Conservation (phyloP, 2,888 invertebrate genomes). For the Tachina fera region DNA sequence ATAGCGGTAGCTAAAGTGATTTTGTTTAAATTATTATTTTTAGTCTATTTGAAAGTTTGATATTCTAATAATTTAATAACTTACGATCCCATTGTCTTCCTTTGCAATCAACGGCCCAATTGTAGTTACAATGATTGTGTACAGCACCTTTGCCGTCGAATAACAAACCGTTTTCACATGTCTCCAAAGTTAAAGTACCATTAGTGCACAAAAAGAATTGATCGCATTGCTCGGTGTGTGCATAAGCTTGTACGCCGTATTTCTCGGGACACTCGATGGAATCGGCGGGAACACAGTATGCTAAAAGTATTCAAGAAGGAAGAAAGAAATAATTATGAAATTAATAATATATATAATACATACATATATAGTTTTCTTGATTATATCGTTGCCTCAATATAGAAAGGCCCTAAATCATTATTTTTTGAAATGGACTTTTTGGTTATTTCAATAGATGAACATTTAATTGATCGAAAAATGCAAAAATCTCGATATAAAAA, state of each 20-base stretch:
- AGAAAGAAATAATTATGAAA: neutral
- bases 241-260: slow-evolving; percentile 91
- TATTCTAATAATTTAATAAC: slow-evolving; percentile 84
- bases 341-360: too few relatives aligned
- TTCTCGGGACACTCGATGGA: slow-evolving; percentile 92
- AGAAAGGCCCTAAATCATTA: too few relatives aligned
- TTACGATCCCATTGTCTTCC: slow-evolving; percentile 91
- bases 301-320: slow-evolving; percentile 80
- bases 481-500: too few relatives aligned
- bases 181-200: slow-evolving; percentile 94
- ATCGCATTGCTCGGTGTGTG: slow-evolving; percentile 93
- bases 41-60: neutral
- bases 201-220: slow-evolving; percentile 96
- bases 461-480: too few relatives aligned
- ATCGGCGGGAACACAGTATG: slow-evolving; percentile 85
- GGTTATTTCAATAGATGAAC: too few relatives aligned
- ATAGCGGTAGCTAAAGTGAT: slow-evolving; percentile 88
- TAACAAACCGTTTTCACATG: slow-evolving; percentile 95
- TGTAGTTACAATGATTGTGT: slow-evolving; percentile 96
- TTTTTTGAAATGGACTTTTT: too few relatives aligned
- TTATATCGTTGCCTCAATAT: too few relatives aligned
- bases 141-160: slow-evolving; percentile 95
- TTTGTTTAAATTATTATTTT: neutral
- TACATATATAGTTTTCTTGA: neutral
- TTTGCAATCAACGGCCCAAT: slow-evolving; percentile 96